Evolutionary conservation across 2,888 invertebrate species (phyloP).

Genomic region (Villa cingulata): DNA sequence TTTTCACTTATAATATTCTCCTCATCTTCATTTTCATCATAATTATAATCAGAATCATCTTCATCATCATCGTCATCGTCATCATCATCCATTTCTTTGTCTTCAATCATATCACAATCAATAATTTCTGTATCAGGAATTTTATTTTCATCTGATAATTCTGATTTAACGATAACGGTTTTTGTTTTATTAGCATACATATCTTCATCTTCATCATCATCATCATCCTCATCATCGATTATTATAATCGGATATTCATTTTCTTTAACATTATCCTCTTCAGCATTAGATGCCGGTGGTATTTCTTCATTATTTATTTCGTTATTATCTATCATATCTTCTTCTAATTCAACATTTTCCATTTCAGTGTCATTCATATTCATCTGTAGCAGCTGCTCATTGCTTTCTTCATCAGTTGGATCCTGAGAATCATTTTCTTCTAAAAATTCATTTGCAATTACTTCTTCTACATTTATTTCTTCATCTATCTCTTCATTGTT

Average conservation of each 20-base stretch:
- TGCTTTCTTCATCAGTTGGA: not conserved
- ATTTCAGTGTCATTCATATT: not conserved
- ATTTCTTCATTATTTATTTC: not conserved
- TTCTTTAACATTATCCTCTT: not conserved
- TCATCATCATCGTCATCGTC: not conserved
- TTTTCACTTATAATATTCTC: not conserved
- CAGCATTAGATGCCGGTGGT: not conserved
- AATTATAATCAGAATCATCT: too few relatives aligned
- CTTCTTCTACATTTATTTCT: too few relatives aligned
- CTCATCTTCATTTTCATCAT: not conserved
- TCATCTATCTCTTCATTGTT: too few relatives aligned
- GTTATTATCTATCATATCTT: not conserved
- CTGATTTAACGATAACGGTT: not conserved
- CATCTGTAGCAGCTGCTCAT: not conserved
- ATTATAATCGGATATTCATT: not conserved
- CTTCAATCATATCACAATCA: not conserved
- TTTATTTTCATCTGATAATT: too few relatives aligned
- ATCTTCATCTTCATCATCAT: not conserved
- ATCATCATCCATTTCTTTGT: not conserved
- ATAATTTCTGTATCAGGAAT: not conserved
- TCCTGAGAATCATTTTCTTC: too few relatives aligned
- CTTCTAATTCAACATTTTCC: not conserved
- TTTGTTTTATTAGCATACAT: not conserved
- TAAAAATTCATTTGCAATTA: too few relatives aligned
- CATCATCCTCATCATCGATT: not conserved